Evolutionary conservation across 1,140 invertebrate species (phyloP), one percentile per base, ranked within the genome.

Genomic region (Halyomorpha halys): DNA sequence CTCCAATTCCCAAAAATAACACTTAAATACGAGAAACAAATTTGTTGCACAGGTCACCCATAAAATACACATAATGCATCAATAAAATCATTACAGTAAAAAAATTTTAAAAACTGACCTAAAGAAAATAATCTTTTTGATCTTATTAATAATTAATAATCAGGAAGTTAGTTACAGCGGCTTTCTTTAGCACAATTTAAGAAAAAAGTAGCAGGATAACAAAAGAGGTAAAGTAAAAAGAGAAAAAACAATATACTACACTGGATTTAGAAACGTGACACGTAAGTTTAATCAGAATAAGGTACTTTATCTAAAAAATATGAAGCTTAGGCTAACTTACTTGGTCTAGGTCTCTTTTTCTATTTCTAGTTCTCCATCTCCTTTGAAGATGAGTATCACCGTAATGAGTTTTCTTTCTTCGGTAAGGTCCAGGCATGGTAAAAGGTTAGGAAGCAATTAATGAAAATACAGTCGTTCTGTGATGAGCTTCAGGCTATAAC

Each of bases 371-470:
- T 73, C 82, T 79, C 80, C 84, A 88, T 25, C 83, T 77, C 70
- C 83, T 86, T 73, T 85, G 86, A 64, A 89, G 76, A 74, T 88
- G 86, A 62, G 86, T 86, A 74, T 89, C 84, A 39, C 86, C 86
- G 66, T 78, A 76, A 71, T 89, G 87, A 72, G 86, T 84, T 72
- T 89, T 90, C 74, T 84, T 87, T 51, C 86, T 81, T 74, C 82
- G 85, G 66, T 85, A 85, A 47, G 70, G 70, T 47, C 70, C 70
- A 39, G 69, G 64, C 69, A 70, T 70, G 1, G 15, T 16, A 39
- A 56, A 25, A 39, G 34, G 34, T 39, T 39, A 39, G 34, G 34
- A 39, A 39, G 1, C 13, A 39, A 39, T 6, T 13, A 9, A 2
- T 3, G 11, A 39, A 6, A 39, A 39, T 13, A 39, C 4, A 6